Evolutionary conservation across 2,797 vertebrate genomes (phyloP), one percentile per base, ranked within the genome.

Genomic region (Karalla daura): DNA sequence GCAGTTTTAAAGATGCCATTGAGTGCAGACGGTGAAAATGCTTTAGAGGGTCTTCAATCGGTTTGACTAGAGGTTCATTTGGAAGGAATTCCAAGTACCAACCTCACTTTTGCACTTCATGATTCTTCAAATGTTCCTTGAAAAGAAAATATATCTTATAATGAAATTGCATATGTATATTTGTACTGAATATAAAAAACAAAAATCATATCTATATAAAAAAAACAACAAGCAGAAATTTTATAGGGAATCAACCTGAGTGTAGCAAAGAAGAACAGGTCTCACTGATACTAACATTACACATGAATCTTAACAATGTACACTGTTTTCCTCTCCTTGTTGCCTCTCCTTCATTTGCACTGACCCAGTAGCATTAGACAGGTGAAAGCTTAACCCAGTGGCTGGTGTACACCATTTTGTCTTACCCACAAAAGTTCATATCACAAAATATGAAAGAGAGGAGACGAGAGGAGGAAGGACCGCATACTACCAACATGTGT

Each of bases 221-320:
- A 88, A 80, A 87, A 87, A 88, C 84, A 78, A 84, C 36, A 46
- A 70, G 63, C 81, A 83, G 73, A 88, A 74, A 62, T 84, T 89
- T 87, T 88, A 85, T 89, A 88, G 74, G 71, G 73, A 87, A 81
- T 70, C 74, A 81, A 88, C 83, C 78, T 69, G 86, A 88, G 89
- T 90, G 89, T 92, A 91, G 91, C 91, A 91, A 87, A 89, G 85
- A 88, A 85, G 88, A 90, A 89, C 86, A 90, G 85, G 86, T 88
- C 79, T 91, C 81, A 88, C 75, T 83, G 84, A 84, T 35, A 46
- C 43, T 35, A 86, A 75, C 68, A 84, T 80, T 46, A 81, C 84
- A 81, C 69, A 71, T 66, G 41, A 67, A 52, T 78, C 62, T 77
- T 71, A 87, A 81, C 74, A 80, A 70, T 78, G 75, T 75, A 83